Evolutionary conservation across 2,888 invertebrate genomes (phyloP).

Genomic region (Prostheceraeus crozeri): DNA sequence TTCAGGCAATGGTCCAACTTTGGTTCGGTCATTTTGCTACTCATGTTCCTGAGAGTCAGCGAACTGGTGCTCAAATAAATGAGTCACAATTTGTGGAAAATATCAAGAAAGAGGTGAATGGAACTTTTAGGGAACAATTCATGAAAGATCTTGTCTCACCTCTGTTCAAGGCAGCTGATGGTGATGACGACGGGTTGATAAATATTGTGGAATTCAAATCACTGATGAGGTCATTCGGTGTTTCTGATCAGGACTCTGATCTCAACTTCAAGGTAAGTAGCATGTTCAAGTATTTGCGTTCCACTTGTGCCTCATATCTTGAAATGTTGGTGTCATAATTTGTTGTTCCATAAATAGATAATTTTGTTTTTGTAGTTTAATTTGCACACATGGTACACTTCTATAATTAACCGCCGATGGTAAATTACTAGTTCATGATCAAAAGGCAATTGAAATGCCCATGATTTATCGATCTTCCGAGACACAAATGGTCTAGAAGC

Average conservation of each 20-base stretch:
- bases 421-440: too few relatives aligned
- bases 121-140: constrained; percentile 34
- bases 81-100: constrained; percentile 35
- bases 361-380: too few relatives aligned
- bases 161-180: constrained; percentile 36
- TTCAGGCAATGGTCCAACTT: constrained; percentile 34
- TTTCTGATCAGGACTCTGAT: constrained; percentile 33
- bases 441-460: too few relatives aligned
- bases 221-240: constrained; percentile 25
- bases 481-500: too few relatives aligned
- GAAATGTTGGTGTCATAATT: too few relatives aligned
- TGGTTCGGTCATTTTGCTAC: constrained; percentile 35
- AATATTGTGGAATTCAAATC: constrained; percentile 34
- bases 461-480: too few relatives aligned
- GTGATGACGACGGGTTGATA: constrained; percentile 36
- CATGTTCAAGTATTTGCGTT: too few relatives aligned
- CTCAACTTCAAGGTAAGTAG: constrained; percentile 36
- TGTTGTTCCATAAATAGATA: too few relatives aligned
- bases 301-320: too few relatives aligned
- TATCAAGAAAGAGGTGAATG: too few relatives aligned
- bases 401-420: too few relatives aligned
- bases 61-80: constrained; percentile 3
- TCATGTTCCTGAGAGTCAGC: constrained; percentile 32
- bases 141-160: constrained; percentile 31
- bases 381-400: too few relatives aligned